Conservation (phyloP, 2,113 vertebrate genomes). For the Sclerurus mexicanus region DNA sequence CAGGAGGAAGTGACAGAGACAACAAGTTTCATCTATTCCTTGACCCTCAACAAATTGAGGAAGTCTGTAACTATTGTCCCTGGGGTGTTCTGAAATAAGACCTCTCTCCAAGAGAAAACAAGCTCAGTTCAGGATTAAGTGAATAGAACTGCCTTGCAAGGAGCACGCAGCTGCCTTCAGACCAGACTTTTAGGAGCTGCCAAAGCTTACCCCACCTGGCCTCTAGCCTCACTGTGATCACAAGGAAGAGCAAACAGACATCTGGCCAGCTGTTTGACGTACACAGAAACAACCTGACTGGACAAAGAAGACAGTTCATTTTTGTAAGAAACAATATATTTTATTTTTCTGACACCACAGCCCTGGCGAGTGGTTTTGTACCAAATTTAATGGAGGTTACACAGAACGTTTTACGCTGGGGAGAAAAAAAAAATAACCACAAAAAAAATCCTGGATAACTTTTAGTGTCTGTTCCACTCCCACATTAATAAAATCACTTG, state of each 20-base stretch:
- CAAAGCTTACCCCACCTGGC: background rate
- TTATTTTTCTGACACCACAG: conserved; percentile 99
- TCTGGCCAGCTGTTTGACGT: background rate
- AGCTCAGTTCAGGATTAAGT: background rate
- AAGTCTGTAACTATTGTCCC: background rate
- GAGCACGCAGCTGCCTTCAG: background rate
- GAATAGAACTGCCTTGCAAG: background rate
- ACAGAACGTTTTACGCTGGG: conserved; percentile 98
- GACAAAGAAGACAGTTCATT: conserved; percentile 59
- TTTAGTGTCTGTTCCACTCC: conserved; percentile 84
- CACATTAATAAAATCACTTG: conserved; percentile 79
- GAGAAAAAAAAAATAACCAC: conserved; percentile 84
- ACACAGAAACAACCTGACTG: background rate
- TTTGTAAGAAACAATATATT: conserved; percentile 99
- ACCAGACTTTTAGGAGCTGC: background rate
- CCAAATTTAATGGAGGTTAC: conserved; percentile 99
- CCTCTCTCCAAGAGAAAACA: background rate
- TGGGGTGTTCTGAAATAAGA: background rate
- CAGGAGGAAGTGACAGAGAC: background rate
- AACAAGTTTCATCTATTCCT: background rate
- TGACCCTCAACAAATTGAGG: background rate
- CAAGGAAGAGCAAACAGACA: background rate
- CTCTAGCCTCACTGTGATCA: background rate
- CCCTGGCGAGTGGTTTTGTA: conserved; percentile 95
- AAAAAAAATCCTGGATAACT: conserved; percentile 81